Percentiles rank a stretch among this genome's conserved stretches.
Conservation (phyloP, 2,113 vertebrate genomes). For the Porphyrio hochstetteri region DNA sequence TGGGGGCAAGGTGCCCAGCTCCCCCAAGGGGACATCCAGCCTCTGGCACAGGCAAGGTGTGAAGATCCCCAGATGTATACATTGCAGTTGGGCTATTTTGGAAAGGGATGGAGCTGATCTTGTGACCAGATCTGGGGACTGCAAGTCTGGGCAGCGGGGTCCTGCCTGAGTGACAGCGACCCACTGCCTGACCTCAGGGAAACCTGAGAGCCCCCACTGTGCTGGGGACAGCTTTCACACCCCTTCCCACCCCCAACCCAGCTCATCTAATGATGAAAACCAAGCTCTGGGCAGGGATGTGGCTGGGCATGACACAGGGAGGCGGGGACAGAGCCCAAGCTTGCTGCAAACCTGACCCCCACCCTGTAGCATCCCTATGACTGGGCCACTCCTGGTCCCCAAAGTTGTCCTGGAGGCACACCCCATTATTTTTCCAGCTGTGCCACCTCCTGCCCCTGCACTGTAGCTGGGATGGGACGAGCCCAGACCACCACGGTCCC, state of each 20-base stretch:
- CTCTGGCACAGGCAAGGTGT: slow-evolving; percentile 18
- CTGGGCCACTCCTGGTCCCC: fast-evolving
- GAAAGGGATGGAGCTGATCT: background rate
- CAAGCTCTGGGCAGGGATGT: background rate
- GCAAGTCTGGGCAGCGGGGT: slow-evolving; percentile 38
- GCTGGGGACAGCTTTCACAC: background rate
- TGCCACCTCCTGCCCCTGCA: fast-evolving
- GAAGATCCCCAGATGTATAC: background rate
- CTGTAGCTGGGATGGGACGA: background rate
- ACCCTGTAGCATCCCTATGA: background rate
- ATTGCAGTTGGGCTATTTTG: slow-evolving; percentile 45
- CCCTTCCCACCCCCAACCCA: background rate
- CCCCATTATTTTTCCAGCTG: background rate
- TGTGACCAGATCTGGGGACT: slow-evolving; percentile 54
- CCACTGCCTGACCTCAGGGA: slow-evolving; percentile 8
- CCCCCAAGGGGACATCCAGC: background rate
- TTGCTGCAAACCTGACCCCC: background rate
- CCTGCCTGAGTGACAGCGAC: slow-evolving; percentile 50
- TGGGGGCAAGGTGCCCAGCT: background rate
- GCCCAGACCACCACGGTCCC: background rate
- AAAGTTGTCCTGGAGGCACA: background rate
- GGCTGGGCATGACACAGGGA: background rate
- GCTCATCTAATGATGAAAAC: background rate
- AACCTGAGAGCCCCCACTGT: slow-evolving; percentile 3
- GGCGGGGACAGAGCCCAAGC: fast-evolving